A percentile compares a stretch with the other conserved stretches of the same genome.
These are phyloP conservation scores for Apotomis capreana DNA, from an alignment of 2,888 invertebrate species.

Conservation along the genomic window DNA sequence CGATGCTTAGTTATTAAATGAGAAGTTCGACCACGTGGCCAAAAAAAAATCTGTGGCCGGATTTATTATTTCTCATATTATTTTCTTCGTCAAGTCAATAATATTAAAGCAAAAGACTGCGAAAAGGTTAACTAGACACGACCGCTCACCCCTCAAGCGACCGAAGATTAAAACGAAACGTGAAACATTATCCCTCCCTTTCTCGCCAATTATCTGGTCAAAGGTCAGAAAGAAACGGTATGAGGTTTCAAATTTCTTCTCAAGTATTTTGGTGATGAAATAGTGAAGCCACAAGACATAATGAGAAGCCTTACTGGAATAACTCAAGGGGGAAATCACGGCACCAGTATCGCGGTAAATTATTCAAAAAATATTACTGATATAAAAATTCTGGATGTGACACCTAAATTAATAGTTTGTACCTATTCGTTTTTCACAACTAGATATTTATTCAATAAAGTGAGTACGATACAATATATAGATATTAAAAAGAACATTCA, in stretches of 20 bases:
- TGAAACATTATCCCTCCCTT: not conserved
- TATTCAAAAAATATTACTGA: conserved; percentile 27
- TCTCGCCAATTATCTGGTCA: not conserved
- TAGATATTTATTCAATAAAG: too few relatives aligned
- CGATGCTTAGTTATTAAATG: too few relatives aligned
- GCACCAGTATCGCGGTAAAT: conserved; percentile 22
- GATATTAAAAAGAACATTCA: too few relatives aligned
- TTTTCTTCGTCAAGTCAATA: too few relatives aligned
- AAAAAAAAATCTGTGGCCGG: too few relatives aligned
- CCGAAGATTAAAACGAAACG: conserved; percentile 8
- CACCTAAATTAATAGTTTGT: not conserved
- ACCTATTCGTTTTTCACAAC: too few relatives aligned
- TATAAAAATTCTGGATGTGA: conserved; percentile 17
- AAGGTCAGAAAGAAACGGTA: conserved; percentile 5
- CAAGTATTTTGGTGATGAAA: conserved; percentile 16
- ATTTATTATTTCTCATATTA: too few relatives aligned
- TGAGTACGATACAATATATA: too few relatives aligned
- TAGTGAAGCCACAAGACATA: conserved; percentile 31
- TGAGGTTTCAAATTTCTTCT: conserved; percentile 16
- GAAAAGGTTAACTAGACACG: conserved; percentile 22
- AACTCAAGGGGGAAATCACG: conserved; percentile 30
- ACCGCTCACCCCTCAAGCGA: conserved; percentile 20
- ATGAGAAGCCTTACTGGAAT: conserved; percentile 34
- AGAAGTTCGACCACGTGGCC: too few relatives aligned
- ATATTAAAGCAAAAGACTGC: not conserved